phyloP scores from a whole-genome alignment of 2,113 vertebrate genomes.

The Etheostoma cragini region DNA sequence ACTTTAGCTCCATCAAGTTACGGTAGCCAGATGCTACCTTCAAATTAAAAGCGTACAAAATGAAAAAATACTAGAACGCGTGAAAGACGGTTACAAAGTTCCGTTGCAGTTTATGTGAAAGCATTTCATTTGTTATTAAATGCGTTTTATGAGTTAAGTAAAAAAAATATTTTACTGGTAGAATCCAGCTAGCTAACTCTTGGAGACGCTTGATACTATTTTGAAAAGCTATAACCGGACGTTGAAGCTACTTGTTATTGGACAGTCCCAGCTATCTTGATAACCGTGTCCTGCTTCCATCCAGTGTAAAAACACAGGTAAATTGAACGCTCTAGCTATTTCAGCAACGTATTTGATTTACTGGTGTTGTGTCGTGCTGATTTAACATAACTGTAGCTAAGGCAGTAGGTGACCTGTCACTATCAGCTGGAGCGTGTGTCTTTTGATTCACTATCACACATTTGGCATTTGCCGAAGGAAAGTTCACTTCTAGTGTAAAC shows the following conservation, averaged over 20 bases:
- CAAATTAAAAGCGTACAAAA: constrained; percentile 7
- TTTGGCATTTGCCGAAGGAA: constrained; percentile 42
- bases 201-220: constrained; percentile 18
- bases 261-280: neutral
- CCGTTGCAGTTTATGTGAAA: neutral
- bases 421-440: neutral
- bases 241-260: neutral
- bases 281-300: neutral
- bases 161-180: neutral
- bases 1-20: constrained; percentile 1
- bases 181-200: neutral
- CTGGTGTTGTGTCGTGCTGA: too few species aligned
- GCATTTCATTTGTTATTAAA: neutral
- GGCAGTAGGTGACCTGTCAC: neutral
- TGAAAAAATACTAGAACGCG: too few species aligned
- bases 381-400: neutral
- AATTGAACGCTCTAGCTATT: constrained; percentile 3
- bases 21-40: neutral
- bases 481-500: constrained; percentile 57
- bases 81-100: neutral
- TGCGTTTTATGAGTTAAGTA: neutral
- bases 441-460: neutral
- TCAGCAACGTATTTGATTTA: neutral
- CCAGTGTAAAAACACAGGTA: constrained; percentile 65
- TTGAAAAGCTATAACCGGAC: constrained; percentile 38